These are phyloP conservation scores for Polyommatus icarus DNA, from an alignment of 2,888 invertebrate species.

Conservation along the genomic window DNA sequence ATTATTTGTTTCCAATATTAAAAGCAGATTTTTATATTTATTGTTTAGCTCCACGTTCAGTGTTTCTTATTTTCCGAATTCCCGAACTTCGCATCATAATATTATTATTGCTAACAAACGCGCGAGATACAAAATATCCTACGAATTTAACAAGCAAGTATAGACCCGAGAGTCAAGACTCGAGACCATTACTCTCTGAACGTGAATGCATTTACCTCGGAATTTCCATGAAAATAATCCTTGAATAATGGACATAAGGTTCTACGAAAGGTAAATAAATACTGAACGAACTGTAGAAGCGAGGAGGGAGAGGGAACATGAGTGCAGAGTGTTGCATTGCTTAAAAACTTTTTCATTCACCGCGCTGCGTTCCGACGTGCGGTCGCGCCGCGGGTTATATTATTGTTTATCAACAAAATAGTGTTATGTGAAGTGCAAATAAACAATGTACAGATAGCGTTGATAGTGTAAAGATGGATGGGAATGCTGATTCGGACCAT, in stretches of 20 bases:
- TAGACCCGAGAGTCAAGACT: neutral
- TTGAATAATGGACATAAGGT: neutral
- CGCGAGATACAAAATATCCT: no score
- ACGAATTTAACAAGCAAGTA: no score
- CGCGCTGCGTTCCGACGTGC: conserved; percentile 50
- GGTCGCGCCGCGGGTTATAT: conserved; percentile 47
- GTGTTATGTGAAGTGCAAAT: conserved; percentile 39
- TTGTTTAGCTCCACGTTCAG: no score
- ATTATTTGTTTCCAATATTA: no score
- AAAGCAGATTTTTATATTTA: no score
- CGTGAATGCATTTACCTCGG: neutral
- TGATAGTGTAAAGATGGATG: conserved; percentile 71
- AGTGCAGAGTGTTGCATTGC: neutral
- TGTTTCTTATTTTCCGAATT: no score
- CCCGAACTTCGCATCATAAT: no score
- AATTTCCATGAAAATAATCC: neutral
- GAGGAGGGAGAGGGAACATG: conserved; percentile 23
- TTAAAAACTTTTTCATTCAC: conserved; percentile 58
- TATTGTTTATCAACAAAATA: conserved; percentile 68
- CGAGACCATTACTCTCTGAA: neutral
- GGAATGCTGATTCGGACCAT: conserved; percentile 83
- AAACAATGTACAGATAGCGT: conserved; percentile 53
- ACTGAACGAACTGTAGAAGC: neutral
- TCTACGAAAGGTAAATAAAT: neutral
- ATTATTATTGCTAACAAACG: no score